Base-by-base conservation (phyloP, 2,113 vertebrate genomes). In the Odontesthes bonariensis region DNA sequence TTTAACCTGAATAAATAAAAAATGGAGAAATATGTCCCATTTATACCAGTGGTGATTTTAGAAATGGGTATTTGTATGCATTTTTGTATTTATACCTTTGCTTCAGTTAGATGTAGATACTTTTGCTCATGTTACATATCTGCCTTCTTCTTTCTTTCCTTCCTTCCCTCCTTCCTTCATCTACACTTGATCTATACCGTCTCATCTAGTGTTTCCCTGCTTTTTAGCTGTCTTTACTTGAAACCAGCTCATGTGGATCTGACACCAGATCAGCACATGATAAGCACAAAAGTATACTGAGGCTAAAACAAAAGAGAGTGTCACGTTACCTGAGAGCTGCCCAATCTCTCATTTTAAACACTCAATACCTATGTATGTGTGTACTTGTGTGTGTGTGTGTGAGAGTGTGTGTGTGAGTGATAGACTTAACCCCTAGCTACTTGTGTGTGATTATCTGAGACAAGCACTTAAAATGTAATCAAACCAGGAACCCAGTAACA, bases 261-360 rank as follows among this genome's bases (percentile, higher is more conserved):
- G 84, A 91, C 71, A 90, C 83, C 85, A 80, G 60, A 81, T 75
- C 79, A 78, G 62, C 67, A 71, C 61, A 62, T 49, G 73, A 89
- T 81, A 27, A 27, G 27, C 27, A 8, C 35, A 7, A 73, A 23
- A 20, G 16, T 10, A 19, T 27, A 2, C 20, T 17, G n/a, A 59
- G 69, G 65, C 38, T 52, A 53, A 56, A 42, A 68, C 46, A 81
- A 79, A 58, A 33, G 23, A 54, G 20, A 62, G 81, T 66, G 63
- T 85, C 67, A 61, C 17, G 32, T 87, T 77, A 86, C 86, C 40
- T 17, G 14, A 67, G 47, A 10, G 8, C 51, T 42, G 22, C 19
- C 11, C 17, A 9, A 27, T n/a, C 42, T 44, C 22, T 57, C 58
- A 17, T 19, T 60, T 68, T n/a, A 54, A 54, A 64, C 2, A 49